phyloP scores from a whole-genome alignment of 2,888 invertebrate species.

The Lycaena phlaeas region DNA sequence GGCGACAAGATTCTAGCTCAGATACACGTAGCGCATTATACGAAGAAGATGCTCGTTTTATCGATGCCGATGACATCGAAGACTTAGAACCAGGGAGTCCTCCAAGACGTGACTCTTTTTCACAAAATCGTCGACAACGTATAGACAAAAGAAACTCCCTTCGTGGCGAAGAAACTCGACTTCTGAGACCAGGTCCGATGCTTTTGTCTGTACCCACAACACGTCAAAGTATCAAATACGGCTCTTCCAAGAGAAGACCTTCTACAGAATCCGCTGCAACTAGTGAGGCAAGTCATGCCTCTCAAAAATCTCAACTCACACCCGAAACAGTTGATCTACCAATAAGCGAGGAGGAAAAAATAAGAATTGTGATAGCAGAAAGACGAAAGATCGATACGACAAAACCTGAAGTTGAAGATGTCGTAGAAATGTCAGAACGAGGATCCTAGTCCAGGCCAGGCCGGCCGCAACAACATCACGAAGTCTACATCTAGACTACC shows the following conservation, averaged over 20 bases:
- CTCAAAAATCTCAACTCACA: constrained; percentile 31
- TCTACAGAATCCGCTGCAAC: constrained; percentile 45
- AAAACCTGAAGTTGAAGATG: constrained; percentile 46
- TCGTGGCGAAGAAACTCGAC: constrained; percentile 57
- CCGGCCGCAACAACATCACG: constrained; percentile 68
- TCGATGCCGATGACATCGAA: constrained; percentile 72
- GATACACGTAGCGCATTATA: constrained; percentile 58
- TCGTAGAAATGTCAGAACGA: constrained; percentile 54
- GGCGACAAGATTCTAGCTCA: constrained; percentile 61
- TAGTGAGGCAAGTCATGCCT: constrained; percentile 36
- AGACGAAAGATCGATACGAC: constrained; percentile 70
- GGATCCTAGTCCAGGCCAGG: constrained; percentile 69
- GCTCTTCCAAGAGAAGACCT: constrained; percentile 35
- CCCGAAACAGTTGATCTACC: constrained; percentile 35
- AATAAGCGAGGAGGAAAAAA: constrained; percentile 65
- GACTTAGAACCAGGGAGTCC: constrained; percentile 63
- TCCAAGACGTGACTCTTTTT: constrained; percentile 59
- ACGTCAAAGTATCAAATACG: constrained; percentile 40
- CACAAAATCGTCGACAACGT: constrained; percentile 63
- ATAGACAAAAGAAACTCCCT: constrained; percentile 57
- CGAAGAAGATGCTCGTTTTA: constrained; percentile 70
- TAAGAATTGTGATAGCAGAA: constrained; percentile 75
- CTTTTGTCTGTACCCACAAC: constrained; percentile 51
- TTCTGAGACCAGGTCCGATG: constrained; percentile 49
- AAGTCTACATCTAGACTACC: constrained; percentile 59